phyloP scores from a whole-genome alignment of 2,888 invertebrate genomes.

The Sisyra terminalis region DNA sequence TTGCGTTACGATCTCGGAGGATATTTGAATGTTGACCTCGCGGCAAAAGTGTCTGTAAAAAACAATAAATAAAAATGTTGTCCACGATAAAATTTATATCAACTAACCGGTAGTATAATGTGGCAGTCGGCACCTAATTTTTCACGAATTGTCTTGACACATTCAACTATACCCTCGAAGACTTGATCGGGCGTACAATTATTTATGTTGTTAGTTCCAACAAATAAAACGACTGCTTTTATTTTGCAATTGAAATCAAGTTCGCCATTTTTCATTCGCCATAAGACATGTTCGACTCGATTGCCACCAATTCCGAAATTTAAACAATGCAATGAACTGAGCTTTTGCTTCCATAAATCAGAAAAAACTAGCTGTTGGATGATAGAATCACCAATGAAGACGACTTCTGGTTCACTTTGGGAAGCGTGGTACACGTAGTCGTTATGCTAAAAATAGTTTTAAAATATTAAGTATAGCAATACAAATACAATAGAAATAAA shows the following conservation, averaged over 20 bases:
- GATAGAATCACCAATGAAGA: constrained; percentile 52
- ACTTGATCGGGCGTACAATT: constrained; percentile 42
- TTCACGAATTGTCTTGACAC: constrained; percentile 34
- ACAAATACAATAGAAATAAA: no score
- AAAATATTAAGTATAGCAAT: no score
- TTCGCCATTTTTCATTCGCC: constrained; percentile 51
- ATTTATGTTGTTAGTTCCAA: constrained; percentile 46
- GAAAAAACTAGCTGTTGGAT: constrained; percentile 41
- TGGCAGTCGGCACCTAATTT: constrained; percentile 39
- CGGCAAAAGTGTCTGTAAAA: constrained; percentile 41
- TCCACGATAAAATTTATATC: background rate
- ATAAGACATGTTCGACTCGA: constrained; percentile 47
- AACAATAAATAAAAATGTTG: constrained; percentile 3
- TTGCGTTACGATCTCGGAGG: constrained; percentile 37
- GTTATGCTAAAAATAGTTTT: constrained; percentile 33
- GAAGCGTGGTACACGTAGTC: constrained; percentile 41
- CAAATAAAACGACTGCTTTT: constrained; percentile 43
- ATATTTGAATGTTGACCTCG: constrained; percentile 46
- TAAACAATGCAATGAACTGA: constrained; percentile 48
- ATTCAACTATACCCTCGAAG: constrained; percentile 40
- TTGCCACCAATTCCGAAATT: constrained; percentile 57
- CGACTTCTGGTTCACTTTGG: constrained; percentile 43
- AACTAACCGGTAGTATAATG: constrained; percentile 40
- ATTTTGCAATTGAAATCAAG: constrained; percentile 47
- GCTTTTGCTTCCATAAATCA: constrained; percentile 43